These are phyloP conservation scores for Lamellibrachia luymesi DNA, from an alignment of 1,140 invertebrate species.

Conservation along the genomic window DNA sequence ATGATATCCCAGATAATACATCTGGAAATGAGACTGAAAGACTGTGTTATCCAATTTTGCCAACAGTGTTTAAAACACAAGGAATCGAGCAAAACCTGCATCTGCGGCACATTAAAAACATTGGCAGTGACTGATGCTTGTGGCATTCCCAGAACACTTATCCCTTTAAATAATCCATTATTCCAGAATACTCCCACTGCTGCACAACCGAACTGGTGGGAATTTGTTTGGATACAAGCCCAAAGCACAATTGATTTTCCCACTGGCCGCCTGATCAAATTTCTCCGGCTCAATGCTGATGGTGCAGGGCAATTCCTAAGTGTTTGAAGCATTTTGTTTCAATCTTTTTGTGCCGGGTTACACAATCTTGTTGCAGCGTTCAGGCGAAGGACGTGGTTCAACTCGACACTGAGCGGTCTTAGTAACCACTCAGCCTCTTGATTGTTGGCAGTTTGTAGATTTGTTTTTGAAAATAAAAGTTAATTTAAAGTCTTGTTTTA, in stretches of 20 bases:
- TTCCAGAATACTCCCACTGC: background rate
- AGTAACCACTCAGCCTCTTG: too few relatives aligned
- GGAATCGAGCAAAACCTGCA: background rate
- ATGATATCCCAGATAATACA: background rate
- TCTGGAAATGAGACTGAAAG: background rate
- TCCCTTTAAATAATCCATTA: slow-evolving; percentile 1
- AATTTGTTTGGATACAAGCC: background rate
- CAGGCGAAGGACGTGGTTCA: too few relatives aligned
- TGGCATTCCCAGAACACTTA: background rate
- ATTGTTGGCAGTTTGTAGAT: background rate
- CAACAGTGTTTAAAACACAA: background rate
- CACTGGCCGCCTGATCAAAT: background rate
- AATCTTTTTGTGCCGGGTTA: background rate
- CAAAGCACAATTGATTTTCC: slow-evolving; percentile 5
- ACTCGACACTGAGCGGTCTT: too few relatives aligned
- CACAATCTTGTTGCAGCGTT: too few relatives aligned
- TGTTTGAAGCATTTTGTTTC: background rate
- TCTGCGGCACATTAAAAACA: background rate
- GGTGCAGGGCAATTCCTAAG: background rate
- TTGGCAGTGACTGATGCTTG: background rate
- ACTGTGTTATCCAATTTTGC: background rate
- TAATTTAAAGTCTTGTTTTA: background rate
- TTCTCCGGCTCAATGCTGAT: background rate
- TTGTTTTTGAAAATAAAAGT: background rate
- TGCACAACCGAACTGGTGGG: background rate